Percentiles rank a stretch among this genome's conserved stretches.
Conservation (phyloP, 2,797 vertebrate species). For the Chloroceryle amazona region DNA sequence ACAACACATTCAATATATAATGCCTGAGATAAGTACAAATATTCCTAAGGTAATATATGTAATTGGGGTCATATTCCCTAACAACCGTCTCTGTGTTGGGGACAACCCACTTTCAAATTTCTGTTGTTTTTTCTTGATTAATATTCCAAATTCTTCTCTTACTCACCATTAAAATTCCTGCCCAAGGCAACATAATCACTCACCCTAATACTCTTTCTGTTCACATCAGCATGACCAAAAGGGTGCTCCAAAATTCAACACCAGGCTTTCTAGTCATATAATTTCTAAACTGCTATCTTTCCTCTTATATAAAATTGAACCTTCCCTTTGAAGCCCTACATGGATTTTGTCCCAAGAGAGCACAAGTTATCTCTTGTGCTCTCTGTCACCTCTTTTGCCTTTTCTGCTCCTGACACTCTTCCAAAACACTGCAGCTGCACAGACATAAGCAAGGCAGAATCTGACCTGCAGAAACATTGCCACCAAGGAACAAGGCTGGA, state of each 20-base stretch:
- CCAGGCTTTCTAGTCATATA: neutral
- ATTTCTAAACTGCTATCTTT: neutral
- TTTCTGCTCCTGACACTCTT: neutral
- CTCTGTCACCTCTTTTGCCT: neutral
- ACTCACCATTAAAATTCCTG: conserved; percentile 9
- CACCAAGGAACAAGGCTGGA: neutral
- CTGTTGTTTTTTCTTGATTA: conserved; percentile 30
- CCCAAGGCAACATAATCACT: neutral
- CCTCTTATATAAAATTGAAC: neutral
- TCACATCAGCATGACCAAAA: neutral
- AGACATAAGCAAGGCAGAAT: neutral
- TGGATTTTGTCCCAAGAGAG: neutral
- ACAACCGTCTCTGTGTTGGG: neutral
- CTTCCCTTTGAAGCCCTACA: neutral
- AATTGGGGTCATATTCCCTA: neutral
- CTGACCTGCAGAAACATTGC: neutral
- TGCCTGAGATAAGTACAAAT: conserved; percentile 16
- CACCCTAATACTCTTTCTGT: neutral
- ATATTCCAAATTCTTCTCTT: conserved; percentile 15
- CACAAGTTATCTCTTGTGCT: neutral
- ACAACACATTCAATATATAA: conserved; percentile 9
- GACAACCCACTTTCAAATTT: conserved; percentile 1
- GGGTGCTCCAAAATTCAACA: neutral
- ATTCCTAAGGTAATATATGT: neutral
- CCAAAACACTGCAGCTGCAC: neutral